Conservation (phyloP, 2,797 vertebrate genomes). For the Enteromius thamalakanensis region DNA sequence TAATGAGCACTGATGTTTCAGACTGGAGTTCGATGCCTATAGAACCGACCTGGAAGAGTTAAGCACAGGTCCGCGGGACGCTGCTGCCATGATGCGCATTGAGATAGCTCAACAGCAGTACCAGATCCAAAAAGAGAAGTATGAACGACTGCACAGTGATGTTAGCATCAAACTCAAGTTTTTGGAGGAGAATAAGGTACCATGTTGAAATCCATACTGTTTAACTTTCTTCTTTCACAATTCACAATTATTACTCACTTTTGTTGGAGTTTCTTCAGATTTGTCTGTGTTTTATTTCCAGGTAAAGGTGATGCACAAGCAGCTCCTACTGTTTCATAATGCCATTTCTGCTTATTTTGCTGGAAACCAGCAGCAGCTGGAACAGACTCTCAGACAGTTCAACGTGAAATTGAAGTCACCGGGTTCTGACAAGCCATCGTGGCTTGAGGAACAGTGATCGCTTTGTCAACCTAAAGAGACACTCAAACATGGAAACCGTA, state of each 20-base stretch:
- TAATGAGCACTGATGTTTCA: conserved; percentile 59
- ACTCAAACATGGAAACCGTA: conserved; percentile 33
- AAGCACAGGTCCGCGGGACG: conserved; percentile 88
- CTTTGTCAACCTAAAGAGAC: conserved; percentile 48
- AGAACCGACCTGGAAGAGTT: conserved; percentile 95
- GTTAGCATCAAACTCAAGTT: conserved; percentile 98
- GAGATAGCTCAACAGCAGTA: conserved; percentile 92
- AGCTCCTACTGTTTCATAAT: conserved; percentile 97
- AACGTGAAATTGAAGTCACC: conserved; percentile 92
- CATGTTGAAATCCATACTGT: not conserved
- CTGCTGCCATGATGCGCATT: conserved; percentile 84
- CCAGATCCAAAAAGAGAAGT: conserved; percentile 91
- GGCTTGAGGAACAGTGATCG: conserved; percentile 95
- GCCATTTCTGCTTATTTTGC: conserved; percentile 98
- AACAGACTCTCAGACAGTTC: conserved; percentile 97
- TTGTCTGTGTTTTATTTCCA: conserved; percentile 58
- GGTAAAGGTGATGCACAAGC: conserved; percentile 99
- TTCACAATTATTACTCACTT: not conserved
- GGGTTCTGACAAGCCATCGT: conserved; percentile 92
- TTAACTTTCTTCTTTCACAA: not conserved
- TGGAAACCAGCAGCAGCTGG: conserved; percentile 97
- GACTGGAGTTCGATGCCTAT: conserved; percentile 95
- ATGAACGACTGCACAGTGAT: conserved; percentile 91
- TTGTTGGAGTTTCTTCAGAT: not conserved
- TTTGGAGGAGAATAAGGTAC: conserved; percentile 96